These are phyloP conservation scores for Drosophila yakuba DNA, from an alignment of 1,140 invertebrate genomes.

Conservation along the genomic window DNA sequence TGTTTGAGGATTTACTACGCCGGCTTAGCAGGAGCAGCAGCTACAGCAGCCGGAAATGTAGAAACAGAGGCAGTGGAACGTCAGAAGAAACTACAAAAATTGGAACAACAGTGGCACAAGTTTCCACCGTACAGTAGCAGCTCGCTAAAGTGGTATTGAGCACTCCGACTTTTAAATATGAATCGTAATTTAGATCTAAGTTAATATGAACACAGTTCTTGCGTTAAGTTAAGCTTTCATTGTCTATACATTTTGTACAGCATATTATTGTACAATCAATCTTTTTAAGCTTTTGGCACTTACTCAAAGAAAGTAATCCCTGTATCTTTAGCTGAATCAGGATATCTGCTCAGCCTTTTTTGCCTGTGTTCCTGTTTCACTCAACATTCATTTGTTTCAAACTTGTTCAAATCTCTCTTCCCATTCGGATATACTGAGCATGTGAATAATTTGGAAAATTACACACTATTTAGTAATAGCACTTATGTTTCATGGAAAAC, in stretches of 20 bases:
- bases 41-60: slow-evolving; percentile 38
- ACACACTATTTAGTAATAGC: no score
- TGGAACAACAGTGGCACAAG: slow-evolving; percentile 4
- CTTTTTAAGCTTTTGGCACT: no score
- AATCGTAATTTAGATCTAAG: no score
- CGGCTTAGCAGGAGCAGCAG: slow-evolving; percentile 60
- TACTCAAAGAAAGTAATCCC: not conserved
- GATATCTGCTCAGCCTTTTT: slow-evolving; percentile 20
- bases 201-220: no score
- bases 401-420: slow-evolving; percentile 32
- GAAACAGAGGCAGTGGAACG: slow-evolving; percentile 28
- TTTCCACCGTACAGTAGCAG: not conserved
- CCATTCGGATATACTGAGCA: slow-evolving; percentile 32
- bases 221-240: no score
- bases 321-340: not conserved
- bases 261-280: no score
- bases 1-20: slow-evolving; percentile 62
- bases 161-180: not conserved
- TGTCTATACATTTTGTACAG: no score
- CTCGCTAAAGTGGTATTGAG: not conserved
- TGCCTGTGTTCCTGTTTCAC: slow-evolving; percentile 21
- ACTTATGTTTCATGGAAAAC: no score
- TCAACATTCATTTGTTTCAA: slow-evolving; percentile 70
- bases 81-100: slow-evolving; percentile 17
- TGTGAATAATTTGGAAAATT: not conserved